A percentile compares a stretch with the other conserved stretches of the same genome.
These are phyloP conservation scores for Ancistrus triradiatus DNA, from an alignment of 2,113 vertebrate species.

Conservation along the genomic window DNA sequence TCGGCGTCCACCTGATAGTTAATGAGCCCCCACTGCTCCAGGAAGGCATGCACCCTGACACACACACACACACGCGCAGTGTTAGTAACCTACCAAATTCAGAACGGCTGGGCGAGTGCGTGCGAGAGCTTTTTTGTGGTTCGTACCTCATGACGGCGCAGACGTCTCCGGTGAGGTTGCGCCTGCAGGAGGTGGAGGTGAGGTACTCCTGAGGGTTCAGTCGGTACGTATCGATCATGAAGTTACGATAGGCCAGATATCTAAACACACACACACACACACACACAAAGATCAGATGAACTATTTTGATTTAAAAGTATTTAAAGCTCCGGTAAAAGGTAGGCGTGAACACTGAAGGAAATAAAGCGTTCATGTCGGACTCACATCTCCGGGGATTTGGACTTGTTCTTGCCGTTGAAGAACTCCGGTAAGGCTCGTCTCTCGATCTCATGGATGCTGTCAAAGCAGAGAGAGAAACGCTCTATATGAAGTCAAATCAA, in stretches of 20 bases:
- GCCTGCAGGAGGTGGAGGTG: slow-evolving; percentile 92
- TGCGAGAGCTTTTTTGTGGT: too few species aligned
- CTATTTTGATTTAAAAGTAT: too few species aligned
- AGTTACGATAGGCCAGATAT: slow-evolving; percentile 97
- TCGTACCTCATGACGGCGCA: slow-evolving; percentile 95
- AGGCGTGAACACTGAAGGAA: neutral
- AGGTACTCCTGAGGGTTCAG: slow-evolving; percentile 97
- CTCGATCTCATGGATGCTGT: slow-evolving; percentile 31
- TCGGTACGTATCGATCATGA: slow-evolving; percentile 98
- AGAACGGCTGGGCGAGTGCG: neutral
- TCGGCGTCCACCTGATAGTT: slow-evolving; percentile 98
- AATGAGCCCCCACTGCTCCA: slow-evolving; percentile 97
- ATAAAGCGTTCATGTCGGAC: too few species aligned
- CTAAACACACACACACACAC: slow-evolving; percentile 55
- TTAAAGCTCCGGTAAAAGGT: too few species aligned
- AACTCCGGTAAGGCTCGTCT: slow-evolving; percentile 28
- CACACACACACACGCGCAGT: neutral
- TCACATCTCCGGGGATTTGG: slow-evolving; percentile 33
- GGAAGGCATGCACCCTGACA: slow-evolving; percentile 86
- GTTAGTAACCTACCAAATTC: neutral
- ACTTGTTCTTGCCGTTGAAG: slow-evolving; percentile 35
- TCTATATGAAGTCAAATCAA: neutral
- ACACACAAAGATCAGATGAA: neutral
- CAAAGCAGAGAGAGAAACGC: neutral
- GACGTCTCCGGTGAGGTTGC: slow-evolving; percentile 92